Conservation (phyloP, 1,140 invertebrate species). For the Acromyrmex heyeri region DNA sequence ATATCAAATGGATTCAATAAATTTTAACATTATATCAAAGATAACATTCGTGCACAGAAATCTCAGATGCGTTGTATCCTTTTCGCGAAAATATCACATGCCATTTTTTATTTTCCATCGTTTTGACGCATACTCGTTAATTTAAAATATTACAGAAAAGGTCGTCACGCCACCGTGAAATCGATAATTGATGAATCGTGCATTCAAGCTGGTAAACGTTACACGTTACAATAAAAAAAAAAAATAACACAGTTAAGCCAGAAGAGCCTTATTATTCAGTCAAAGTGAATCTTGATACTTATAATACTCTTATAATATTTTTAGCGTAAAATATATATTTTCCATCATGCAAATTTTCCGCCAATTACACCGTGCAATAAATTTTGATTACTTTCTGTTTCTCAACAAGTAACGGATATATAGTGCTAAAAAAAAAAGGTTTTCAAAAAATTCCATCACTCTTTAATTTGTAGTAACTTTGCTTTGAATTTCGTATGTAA, state of each 20-base stretch:
- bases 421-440: too few species aligned
- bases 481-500: too few species aligned
- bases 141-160: conserved; percentile 52
- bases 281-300: too few species aligned
- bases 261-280: too few species aligned
- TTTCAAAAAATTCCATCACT: too few species aligned
- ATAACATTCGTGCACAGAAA: neutral
- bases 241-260: neutral
- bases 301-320: too few species aligned
- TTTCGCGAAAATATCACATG: neutral
- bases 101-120: neutral
- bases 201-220: neutral
- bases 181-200: conserved; percentile 34
- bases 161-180: conserved; percentile 28
- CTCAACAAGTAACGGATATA: too few species aligned
- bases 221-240: neutral
- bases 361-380: too few species aligned
- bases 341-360: too few species aligned
- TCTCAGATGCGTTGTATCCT: neutral
- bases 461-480: too few species aligned
- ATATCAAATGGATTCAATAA: neutral
- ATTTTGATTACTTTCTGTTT: too few species aligned
- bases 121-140: conserved; percentile 20
- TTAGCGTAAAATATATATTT: too few species aligned
- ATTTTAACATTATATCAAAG: neutral